Evolutionary conservation across 2,888 invertebrate species (phyloP), one percentile per base, ranked within the genome.

Genomic region (Elmis aenea): DNA sequence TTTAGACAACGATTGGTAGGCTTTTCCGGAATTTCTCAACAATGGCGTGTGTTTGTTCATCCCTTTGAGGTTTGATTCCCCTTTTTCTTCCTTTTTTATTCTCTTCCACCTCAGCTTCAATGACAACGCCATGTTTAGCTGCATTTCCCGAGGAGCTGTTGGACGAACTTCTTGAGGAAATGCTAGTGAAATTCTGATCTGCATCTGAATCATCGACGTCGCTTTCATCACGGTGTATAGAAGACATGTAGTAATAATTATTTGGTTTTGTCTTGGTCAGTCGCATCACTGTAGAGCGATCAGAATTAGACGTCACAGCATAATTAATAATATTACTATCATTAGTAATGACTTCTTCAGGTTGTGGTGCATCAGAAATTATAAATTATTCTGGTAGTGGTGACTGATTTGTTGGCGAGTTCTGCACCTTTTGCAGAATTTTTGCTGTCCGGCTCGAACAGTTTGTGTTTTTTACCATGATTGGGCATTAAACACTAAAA

Each of bases 31-130:
- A 25, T 29, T 35, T 20, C 22, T 22, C 2, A 35, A 12, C 6
- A 18, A 9, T 20, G 38, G 42, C n/a, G 21, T 26, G 15, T 23
- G 33, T 22, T 43, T 43, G 10, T 22, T 6, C 12, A 28, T 26
- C 37, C 38, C 42, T n/a, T n/a, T n/a, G n/a, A n/a, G n/a, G n/a
- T n/a, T 43, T 36, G 22, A 12, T n/a, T n/a, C n/a, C n/a, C n/a
- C n/a, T n/a, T n/a, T 5, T 14, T 14, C 21, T 24, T 29, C 20
- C 35, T 44, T 9, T 36, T 36, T 27, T 22, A n/a, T n/a, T n/a
- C n/a, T n/a, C n/a, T n/a, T n/a, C n/a, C n/a, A n/a, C n/a, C 27
- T 2, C 13, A 38, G 32, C 9, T 30, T 18, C 16, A 20, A 21
- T 11, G 15, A 15, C 27, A 3, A 15, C 27, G 15, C 15, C 3